Evolutionary conservation across 2,888 invertebrate species (phyloP), one percentile per base, ranked within the genome.

Genomic region (Caradrina kadenii): DNA sequence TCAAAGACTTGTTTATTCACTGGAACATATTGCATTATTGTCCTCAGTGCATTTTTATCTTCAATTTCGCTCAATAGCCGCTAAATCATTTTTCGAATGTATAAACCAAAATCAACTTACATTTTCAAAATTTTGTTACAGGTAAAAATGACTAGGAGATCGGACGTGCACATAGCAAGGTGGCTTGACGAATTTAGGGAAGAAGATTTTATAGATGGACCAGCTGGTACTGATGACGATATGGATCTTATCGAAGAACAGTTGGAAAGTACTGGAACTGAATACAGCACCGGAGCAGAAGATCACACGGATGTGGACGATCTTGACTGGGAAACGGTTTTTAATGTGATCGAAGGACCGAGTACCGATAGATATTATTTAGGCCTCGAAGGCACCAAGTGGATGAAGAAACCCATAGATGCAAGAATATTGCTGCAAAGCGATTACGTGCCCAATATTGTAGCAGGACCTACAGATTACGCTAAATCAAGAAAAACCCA

Each of bases 141-240:
- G 77, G 49, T 77, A 63, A 65, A 35, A 60, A 77, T 77, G 80
- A 11, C 55, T 19, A 64, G 55, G 45, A 69, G 35, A 22, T 69
- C 80, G 5, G 80, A 75, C 5, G 22, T 69, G 13, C 65, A 69
- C 10, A 65, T 63, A 63, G 69, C 77, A 21, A 54, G 80, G 26
- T 69, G 76, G 76, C 75, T 79, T 31, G 64, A 77, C 11, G 69
- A 77, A 21, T 63, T 69, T 8, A 69, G 64, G 50, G 78, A 76
- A 42, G 80, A 80, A 71, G 64, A 76, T 19, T 76, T 80, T 19
- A 69, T 79, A 19, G 80, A 80, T 56, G 76, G 63, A 21, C 76
- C 80, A 42, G 76, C 80, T 15, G 76, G 76, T 17, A 48, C 52
- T 48, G 76, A 73, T 49, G 73, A 76, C 26, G 80, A 76, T 39